Conservation (phyloP, 2,797 vertebrate species). For the Melanotaenia parkinsoni region DNA sequence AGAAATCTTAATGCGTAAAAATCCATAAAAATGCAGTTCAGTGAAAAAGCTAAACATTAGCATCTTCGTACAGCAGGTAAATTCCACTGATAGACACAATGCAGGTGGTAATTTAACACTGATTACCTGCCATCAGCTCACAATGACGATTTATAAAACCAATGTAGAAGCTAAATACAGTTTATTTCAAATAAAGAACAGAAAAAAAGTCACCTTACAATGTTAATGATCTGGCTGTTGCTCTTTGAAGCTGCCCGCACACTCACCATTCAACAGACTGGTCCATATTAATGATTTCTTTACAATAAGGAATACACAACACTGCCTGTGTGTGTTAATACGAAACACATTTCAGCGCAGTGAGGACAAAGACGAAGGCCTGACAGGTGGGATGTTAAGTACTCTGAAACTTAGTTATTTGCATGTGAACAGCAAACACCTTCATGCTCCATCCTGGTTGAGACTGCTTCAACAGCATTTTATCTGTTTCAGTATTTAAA, state of each 20-base stretch:
- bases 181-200: slow-evolving; percentile 4
- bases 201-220: neutral
- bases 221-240: neutral
- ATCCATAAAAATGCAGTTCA: neutral
- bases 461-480: neutral
- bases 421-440: slow-evolving; percentile 48
- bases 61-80: neutral
- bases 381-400: slow-evolving; percentile 50
- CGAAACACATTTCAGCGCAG: slow-evolving; percentile 19
- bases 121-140: neutral
- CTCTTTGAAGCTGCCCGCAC: neutral
- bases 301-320: slow-evolving; percentile 60
- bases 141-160: neutral
- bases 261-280: slow-evolving; percentile 12
- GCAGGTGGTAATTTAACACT: neutral
- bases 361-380: slow-evolving; percentile 31
- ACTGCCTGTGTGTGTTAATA: slow-evolving; percentile 46
- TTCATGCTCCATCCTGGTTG: slow-evolving; percentile 9
- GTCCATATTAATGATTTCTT: slow-evolving; percentile 27
- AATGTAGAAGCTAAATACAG: neutral
- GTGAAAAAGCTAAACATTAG: neutral
- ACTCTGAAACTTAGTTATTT: slow-evolving; percentile 52
- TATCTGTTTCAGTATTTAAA: neutral
- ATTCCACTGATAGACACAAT: neutral
- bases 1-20: neutral